Conservation (phyloP, 2,888 invertebrate species). For the Melinaea marsaeus region DNA sequence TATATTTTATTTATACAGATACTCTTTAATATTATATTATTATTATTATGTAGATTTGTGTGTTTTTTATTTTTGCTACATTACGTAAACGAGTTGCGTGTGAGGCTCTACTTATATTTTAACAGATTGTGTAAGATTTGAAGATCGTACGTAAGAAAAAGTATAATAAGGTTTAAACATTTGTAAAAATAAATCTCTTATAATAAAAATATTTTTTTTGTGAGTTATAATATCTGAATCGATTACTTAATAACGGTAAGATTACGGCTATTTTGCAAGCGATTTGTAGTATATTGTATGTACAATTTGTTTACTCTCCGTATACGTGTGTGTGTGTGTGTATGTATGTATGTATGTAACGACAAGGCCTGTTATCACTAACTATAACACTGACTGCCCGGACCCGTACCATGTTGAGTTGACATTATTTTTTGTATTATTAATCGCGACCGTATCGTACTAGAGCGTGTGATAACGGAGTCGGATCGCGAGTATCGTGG, state of each 20-base stretch:
- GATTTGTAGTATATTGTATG: slow-evolving; percentile 26
- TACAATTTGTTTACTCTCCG: slow-evolving; percentile 40
- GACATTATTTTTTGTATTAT: slow-evolving; percentile 28
- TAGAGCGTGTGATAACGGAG: slow-evolving; percentile 34
- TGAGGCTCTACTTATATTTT: too few relatives aligned
- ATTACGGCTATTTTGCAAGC: slow-evolving; percentile 13
- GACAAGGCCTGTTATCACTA: slow-evolving; percentile 55
- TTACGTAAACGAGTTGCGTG: too few relatives aligned
- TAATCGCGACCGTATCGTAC: slow-evolving; percentile 8
- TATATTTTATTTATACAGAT: not conserved
- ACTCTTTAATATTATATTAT: too few relatives aligned
- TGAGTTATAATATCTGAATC: too few relatives aligned
- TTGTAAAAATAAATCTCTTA: too few relatives aligned
- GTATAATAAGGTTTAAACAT: too few relatives aligned
- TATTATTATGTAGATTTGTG: too few relatives aligned
- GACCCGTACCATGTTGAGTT: slow-evolving; percentile 43
- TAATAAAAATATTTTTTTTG: too few relatives aligned
- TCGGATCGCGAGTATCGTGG: slow-evolving; percentile 50
- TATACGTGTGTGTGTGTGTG: slow-evolving; percentile 30
- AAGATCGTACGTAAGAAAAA: too few relatives aligned
- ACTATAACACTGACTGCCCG: slow-evolving; percentile 43
- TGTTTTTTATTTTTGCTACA: too few relatives aligned
- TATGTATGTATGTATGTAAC: slow-evolving; percentile 18
- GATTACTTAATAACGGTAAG: too few relatives aligned
- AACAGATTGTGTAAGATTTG: too few relatives aligned